Conservation (phyloP, 1,140 invertebrate genomes). For the Diachasma alloeum region DNA sequence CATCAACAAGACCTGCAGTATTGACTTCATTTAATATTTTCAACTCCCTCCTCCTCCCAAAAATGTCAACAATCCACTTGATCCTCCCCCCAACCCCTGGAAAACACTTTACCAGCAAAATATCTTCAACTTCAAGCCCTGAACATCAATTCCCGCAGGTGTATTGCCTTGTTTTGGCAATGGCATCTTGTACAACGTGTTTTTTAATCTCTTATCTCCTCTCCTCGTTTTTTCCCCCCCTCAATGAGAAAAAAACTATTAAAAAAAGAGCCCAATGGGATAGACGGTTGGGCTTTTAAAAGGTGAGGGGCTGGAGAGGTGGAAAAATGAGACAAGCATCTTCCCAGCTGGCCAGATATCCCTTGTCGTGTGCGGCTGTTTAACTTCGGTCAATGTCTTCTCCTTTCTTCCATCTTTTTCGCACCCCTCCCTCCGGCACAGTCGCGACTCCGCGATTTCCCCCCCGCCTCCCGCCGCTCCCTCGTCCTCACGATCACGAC, state of each 20-base stretch:
- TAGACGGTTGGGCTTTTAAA: slow-evolving; percentile 12
- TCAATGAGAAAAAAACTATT: not conserved
- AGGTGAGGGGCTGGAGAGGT: not conserved
- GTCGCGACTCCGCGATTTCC: slow-evolving; percentile 6
- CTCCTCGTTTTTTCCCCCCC: not conserved
- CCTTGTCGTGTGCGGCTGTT: slow-evolving; percentile 56
- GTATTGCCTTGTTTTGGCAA: slow-evolving; percentile 1
- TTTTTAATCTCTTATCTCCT: not conserved
- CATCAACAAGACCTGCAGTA: too few relatives aligned
- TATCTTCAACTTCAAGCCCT: not conserved
- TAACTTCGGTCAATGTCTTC: slow-evolving; percentile 64
- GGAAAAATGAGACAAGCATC: slow-evolving; percentile 27
- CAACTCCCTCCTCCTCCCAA: too few relatives aligned
- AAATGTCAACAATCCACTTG: not conserved
- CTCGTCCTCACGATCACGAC: not conserved
- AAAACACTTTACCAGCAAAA: not conserved
- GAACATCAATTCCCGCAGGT: slow-evolving; percentile 5
- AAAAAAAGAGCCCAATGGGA: slow-evolving; percentile 29
- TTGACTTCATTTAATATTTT: too few relatives aligned
- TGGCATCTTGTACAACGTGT: slow-evolving; percentile 6
- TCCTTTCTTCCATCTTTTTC: slow-evolving; percentile 46
- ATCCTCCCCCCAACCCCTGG: not conserved
- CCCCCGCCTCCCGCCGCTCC: slow-evolving; percentile 28
- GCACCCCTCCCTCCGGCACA: slow-evolving; percentile 18
- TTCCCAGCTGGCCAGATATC: slow-evolving; percentile 55